Evolutionary conservation across 2,797 vertebrate genomes (phyloP).

Genomic region (Danio tinwini): DNA sequence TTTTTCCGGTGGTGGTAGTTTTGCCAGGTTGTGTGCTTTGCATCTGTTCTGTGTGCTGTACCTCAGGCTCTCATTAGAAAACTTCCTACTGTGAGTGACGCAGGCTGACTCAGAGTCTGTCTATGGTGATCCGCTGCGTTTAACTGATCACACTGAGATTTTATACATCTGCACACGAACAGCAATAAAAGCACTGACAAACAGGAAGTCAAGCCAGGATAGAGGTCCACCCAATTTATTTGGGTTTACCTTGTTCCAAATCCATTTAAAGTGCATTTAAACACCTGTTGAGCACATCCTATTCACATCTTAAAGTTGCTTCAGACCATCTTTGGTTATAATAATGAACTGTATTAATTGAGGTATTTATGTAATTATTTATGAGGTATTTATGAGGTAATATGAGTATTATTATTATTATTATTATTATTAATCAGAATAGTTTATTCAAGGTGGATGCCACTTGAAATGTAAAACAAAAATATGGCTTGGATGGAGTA

Average conservation of each 20-base stretch:
- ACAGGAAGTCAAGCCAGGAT: not conserved
- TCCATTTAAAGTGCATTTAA: not conserved
- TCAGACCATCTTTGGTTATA: not conserved
- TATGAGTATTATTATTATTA: no score
- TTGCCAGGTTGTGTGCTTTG: slow-evolving; percentile 34
- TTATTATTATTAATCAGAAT: not conserved
- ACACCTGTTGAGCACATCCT: not conserved
- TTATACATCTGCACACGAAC: not conserved
- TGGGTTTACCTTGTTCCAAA: not conserved
- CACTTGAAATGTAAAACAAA: not conserved
- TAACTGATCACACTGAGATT: slow-evolving; percentile 23
- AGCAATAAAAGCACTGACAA: slow-evolving; percentile 4
- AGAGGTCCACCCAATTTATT: not conserved
- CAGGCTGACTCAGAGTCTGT: slow-evolving; percentile 57
- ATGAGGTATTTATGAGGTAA: no score
- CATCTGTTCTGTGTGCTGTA: slow-evolving; percentile 31
- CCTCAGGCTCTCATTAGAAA: slow-evolving; percentile 63
- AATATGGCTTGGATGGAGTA: not conserved
- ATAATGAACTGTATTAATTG: not conserved
- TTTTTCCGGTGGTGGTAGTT: not conserved
- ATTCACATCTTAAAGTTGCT: not conserved
- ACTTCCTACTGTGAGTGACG: slow-evolving; percentile 56
- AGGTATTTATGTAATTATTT: no score
- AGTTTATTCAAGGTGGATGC: no score
- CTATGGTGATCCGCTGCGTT: slow-evolving; percentile 49